These are phyloP conservation scores for Typhlomys cinereus DNA, from an alignment of 2,113 vertebrate species.

Conservation along the genomic window DNA sequence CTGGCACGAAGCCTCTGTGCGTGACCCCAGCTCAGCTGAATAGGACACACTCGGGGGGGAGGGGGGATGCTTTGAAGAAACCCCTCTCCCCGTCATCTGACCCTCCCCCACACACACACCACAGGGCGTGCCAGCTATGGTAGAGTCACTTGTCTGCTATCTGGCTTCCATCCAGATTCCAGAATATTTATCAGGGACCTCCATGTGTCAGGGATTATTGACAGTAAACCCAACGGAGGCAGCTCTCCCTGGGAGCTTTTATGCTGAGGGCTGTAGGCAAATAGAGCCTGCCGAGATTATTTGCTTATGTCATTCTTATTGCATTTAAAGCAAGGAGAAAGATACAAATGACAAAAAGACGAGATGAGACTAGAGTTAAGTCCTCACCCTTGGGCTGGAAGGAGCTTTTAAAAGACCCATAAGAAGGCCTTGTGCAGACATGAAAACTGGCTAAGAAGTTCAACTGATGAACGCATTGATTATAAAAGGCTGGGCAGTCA, in stretches of 20 bases:
- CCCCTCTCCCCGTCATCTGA: neutral
- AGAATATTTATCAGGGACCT: slow-evolving; percentile 45
- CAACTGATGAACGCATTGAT: slow-evolving; percentile 24
- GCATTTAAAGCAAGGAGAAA: slow-evolving; percentile 43
- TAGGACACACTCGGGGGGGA: neutral
- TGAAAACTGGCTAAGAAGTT: slow-evolving; percentile 40
- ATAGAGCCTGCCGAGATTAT: slow-evolving; percentile 50
- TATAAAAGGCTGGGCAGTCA: neutral
- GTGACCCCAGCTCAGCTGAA: slow-evolving; percentile 45
- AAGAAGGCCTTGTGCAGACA: slow-evolving; percentile 32
- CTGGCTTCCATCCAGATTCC: slow-evolving; percentile 50
- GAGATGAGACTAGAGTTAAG: neutral
- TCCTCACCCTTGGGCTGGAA: slow-evolving; percentile 47
- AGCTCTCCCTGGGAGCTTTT: neutral
- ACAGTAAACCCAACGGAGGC: neutral
- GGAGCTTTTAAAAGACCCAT: slow-evolving; percentile 28
- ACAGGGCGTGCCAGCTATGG: neutral
- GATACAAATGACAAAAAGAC: neutral
- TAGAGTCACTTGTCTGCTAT: neutral
- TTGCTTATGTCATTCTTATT: slow-evolving; percentile 64
- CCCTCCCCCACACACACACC: slow-evolving; percentile 15
- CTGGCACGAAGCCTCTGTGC: slow-evolving; percentile 50
- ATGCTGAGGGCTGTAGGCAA: slow-evolving; percentile 4
- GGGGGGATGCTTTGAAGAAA: slow-evolving; percentile 33
- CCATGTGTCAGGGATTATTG: neutral